A percentile compares a stretch with the other conserved stretches of the same genome.
phyloP scores from a whole-genome alignment of 92 coral and sea anemone genomes.

The Zoanthus solanderi region DNA sequence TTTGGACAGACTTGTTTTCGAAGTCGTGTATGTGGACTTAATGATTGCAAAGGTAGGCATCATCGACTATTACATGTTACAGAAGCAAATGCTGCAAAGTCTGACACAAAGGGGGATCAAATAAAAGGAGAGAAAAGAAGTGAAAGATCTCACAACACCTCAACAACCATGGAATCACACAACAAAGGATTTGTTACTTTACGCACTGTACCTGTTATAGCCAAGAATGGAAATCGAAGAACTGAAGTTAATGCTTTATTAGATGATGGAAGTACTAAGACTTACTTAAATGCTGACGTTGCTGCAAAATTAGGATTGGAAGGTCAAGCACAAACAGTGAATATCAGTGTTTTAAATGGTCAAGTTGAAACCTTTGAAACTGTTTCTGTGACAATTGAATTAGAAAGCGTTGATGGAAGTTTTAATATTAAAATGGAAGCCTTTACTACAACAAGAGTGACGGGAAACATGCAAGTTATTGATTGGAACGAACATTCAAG shows the following conservation, averaged over 20 bases:
- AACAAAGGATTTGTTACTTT: constrained; percentile 14
- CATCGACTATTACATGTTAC: constrained; percentile 62
- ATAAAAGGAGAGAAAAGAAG: constrained; percentile 9
- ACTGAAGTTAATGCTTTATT: constrained; percentile 64
- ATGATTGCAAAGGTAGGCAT: constrained; percentile 60
- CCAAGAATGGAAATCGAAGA: constrained; percentile 52
- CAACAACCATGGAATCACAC: constrained; percentile 25
- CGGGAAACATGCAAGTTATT: constrained; percentile 71
- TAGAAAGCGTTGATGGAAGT: constrained; percentile 65
- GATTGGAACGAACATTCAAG: constrained; percentile 61
- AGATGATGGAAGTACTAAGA: constrained; percentile 68
- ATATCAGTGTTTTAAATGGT: constrained; percentile 72
- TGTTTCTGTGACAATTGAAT: constrained; percentile 62
- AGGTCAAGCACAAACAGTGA: constrained; percentile 53
- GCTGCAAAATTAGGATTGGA: constrained; percentile 55
- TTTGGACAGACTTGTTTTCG: constrained; percentile 51
- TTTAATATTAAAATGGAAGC: constrained; percentile 43
- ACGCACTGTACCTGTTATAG: constrained; percentile 60
- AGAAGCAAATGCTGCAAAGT: constrained; percentile 22
- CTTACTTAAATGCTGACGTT: constrained; percentile 59
- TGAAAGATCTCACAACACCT: constrained; percentile 58
- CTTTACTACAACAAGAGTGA: constrained; percentile 59
- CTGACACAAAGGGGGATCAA: background rate
- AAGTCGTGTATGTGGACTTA: constrained; percentile 61
- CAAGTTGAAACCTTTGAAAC: constrained; percentile 66